Evolutionary conservation across 2,888 invertebrate species (phyloP).

Genomic region (Pandemis corylana): DNA sequence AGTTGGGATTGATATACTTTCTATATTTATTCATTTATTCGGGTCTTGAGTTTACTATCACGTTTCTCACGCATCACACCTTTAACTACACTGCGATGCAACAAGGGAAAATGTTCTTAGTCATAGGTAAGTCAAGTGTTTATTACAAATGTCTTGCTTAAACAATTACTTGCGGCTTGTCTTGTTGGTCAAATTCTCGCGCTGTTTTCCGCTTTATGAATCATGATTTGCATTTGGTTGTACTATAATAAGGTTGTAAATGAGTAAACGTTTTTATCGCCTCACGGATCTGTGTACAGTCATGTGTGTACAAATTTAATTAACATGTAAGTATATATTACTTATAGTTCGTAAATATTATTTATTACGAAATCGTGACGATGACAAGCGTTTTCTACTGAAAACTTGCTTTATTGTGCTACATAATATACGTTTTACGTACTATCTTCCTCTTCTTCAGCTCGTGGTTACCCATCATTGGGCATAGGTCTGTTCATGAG

Average conservation of each 20-base stretch:
- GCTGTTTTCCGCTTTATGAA: not conserved
- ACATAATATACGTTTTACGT: no score
- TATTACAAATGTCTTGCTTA: not conserved
- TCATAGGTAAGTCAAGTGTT: constrained; percentile 87
- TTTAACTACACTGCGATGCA: constrained; percentile 97
- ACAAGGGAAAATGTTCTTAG: constrained; percentile 99
- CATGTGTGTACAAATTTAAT: not conserved
- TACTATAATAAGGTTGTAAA: not conserved
- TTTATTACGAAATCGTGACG: no score
- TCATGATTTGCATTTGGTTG: not conserved
- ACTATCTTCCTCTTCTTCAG: no score
- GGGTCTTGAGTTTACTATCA: constrained; percentile 98
- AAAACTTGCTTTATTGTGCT: no score
- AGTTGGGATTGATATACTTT: constrained; percentile 92
- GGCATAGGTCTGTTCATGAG: no score
- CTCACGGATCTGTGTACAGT: not conserved
- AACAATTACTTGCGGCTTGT: not conserved
- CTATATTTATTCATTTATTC: constrained; percentile 97
- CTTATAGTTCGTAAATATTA: no score
- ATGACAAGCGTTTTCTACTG: no score
- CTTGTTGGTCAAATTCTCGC: not conserved
- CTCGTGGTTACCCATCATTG: no score
- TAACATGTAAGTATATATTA: no score
- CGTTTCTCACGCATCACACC: constrained; percentile 97
- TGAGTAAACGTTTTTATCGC: not conserved